phyloP scores from a whole-genome alignment of 2,888 invertebrate species.

The Heliconius sara region DNA sequence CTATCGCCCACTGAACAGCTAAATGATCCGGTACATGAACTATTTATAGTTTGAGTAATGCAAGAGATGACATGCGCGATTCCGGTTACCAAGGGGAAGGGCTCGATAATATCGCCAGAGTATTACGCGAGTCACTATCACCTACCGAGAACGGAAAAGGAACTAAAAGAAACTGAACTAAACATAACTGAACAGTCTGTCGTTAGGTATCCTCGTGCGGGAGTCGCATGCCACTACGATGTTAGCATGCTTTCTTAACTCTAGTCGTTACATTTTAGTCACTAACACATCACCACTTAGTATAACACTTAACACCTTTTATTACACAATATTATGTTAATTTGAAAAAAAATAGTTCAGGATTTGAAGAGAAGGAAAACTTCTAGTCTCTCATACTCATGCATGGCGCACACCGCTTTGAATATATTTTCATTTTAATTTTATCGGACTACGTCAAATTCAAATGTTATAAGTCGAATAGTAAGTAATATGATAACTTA shows the following conservation, averaged over 20 bases:
- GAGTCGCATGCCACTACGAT: constrained; percentile 44
- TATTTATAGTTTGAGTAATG: constrained; percentile 18
- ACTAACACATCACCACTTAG: constrained; percentile 22
- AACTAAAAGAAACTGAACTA: constrained; percentile 46
- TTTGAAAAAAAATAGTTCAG: constrained; percentile 1
- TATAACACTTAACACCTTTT: constrained; percentile 16
- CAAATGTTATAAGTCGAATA: background rate
- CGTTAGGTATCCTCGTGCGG: constrained; percentile 41
- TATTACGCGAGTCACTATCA: constrained; percentile 33
- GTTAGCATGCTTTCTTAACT: constrained; percentile 33
- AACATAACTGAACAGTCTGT: constrained; percentile 50
- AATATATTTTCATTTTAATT: background rate
- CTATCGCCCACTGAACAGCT: constrained; percentile 28
- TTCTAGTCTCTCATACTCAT: constrained; percentile 29
- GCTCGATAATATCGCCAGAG: constrained; percentile 22
- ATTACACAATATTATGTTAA: background rate
- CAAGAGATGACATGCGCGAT: constrained; percentile 39
- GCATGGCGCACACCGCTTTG: constrained; percentile 31
- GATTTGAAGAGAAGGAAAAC: background rate
- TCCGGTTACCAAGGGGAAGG: constrained; percentile 21
- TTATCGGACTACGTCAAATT: background rate
- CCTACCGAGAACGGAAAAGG: constrained; percentile 37
- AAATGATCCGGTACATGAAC: constrained; percentile 19
- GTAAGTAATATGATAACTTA: background rate
- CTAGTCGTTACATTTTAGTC: constrained; percentile 2